These are phyloP conservation scores for Gari tellinella DNA, from an alignment of 2,888 invertebrate genomes.

Conservation along the genomic window DNA sequence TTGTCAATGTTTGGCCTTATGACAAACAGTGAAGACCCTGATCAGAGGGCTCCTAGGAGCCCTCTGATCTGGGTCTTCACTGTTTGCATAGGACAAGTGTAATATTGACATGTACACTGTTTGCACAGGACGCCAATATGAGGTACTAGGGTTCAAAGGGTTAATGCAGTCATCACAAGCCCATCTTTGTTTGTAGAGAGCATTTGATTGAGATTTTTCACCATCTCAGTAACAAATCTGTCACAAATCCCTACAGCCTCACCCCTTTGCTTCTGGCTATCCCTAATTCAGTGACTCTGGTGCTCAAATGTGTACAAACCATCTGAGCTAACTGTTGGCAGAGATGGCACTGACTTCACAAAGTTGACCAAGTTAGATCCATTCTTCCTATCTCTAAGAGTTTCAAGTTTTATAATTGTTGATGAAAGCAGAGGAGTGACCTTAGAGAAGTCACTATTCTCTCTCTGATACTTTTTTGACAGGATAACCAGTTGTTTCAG, in stretches of 20 bases:
- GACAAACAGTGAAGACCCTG: too few relatives aligned
- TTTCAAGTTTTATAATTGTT: not conserved
- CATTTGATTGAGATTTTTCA: slow-evolving; percentile 28
- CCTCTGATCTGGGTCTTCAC: too few relatives aligned
- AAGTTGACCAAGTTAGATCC: not conserved
- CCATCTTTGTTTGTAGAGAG: slow-evolving; percentile 35
- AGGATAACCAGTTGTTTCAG: slow-evolving; percentile 47
- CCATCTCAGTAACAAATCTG: slow-evolving; percentile 9
- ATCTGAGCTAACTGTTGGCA: slow-evolving; percentile 15
- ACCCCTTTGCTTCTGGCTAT: slow-evolving; percentile 33
- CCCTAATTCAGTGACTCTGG: slow-evolving; percentile 35
- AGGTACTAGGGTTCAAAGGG: too few relatives aligned
- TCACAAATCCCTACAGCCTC: slow-evolving; percentile 33
- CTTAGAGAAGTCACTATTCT: slow-evolving; percentile 47
- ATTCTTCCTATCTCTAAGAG: not conserved
- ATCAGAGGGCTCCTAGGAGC: too few relatives aligned
- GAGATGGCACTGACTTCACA: not conserved
- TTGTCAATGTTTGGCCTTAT: too few relatives aligned
- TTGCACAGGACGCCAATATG: too few relatives aligned
- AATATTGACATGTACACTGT: too few relatives aligned
- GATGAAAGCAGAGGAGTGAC: slow-evolving; percentile 17
- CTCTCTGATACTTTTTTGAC: slow-evolving; percentile 47
- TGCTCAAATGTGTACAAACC: slow-evolving; percentile 35
- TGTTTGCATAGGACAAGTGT: too few relatives aligned
- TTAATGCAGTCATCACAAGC: slow-evolving; percentile 1